These are phyloP conservation scores for Notarius lentiginosus DNA, from an alignment of 2,113 vertebrate species.

Conservation along the genomic window DNA sequence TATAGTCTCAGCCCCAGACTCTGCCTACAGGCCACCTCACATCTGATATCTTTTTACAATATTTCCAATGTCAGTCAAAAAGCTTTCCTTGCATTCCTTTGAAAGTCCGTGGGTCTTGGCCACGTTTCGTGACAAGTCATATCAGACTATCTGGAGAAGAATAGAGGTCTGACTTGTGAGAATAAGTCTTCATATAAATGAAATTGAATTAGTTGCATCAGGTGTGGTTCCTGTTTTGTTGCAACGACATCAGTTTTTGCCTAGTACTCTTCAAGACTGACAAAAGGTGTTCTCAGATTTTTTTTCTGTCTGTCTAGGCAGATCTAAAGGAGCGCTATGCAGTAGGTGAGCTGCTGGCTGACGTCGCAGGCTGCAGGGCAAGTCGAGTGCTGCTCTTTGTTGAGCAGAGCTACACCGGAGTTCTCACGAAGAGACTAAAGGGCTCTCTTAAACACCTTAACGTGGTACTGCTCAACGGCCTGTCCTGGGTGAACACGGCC, in stretches of 20 bases:
- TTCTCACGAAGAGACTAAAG: constrained; percentile 72
- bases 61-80: neutral
- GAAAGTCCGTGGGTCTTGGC: neutral
- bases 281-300: neutral
- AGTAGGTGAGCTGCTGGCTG: constrained; percentile 60
- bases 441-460: constrained; percentile 75
- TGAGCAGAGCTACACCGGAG: constrained; percentile 77
- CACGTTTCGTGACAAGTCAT: neutral
- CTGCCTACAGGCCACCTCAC: neutral
- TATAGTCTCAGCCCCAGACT: neutral
- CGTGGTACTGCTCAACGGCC: constrained; percentile 70
- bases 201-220: neutral
- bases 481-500: constrained; percentile 47
- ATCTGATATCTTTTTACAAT: neutral
- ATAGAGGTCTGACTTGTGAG: neutral
- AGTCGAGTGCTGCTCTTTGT: constrained; percentile 75
- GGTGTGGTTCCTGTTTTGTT: neutral
- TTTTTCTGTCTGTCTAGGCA: constrained; percentile 42
- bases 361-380: constrained; percentile 74
- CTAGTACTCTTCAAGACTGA: neutral
- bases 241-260: neutral
- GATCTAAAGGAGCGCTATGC: constrained; percentile 69
- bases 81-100: neutral
- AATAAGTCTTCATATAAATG: neutral
- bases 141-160: too few species aligned